These are phyloP conservation scores for Scleropages formosus DNA, from an alignment of 2,797 vertebrate genomes.

Conservation along the genomic window DNA sequence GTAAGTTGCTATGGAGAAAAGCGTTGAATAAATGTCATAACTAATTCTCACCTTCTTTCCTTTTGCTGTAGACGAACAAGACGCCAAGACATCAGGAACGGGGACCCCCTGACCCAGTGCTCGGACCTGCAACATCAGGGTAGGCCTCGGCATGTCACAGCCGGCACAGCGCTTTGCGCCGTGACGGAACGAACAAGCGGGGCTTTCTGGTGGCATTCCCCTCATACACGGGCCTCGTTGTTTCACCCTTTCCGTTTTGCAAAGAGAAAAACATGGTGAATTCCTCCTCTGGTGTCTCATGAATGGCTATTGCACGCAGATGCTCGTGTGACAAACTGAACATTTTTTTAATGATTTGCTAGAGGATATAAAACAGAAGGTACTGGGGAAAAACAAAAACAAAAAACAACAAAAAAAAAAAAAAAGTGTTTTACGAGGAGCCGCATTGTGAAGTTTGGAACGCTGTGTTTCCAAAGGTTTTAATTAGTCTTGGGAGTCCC, in stretches of 20 bases:
- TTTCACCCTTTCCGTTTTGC: not conserved
- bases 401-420: not conserved
- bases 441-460: constrained; percentile 54
- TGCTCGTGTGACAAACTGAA: constrained; percentile 6
- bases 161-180: not conserved
- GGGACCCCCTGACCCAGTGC: constrained; percentile 94
- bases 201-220: no score
- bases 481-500: constrained; percentile 59
- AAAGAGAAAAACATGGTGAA: not conserved
- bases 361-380: constrained; percentile 15
- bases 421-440: constrained; percentile 7
- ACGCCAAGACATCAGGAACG: constrained; percentile 94
- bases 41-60: constrained; percentile 20
- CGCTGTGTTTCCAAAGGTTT: constrained; percentile 42
- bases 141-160: constrained; percentile 52
- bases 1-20: no score
- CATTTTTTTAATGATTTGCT: not conserved
- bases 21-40: no score
- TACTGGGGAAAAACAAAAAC: not conserved
- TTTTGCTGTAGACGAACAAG: constrained; percentile 84
- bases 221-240: not conserved
- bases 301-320: not conserved
- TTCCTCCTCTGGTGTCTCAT: not conserved
- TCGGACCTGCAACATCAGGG: constrained; percentile 91
- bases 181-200: not conserved